Evolutionary conservation across 2,113 vertebrate genomes (phyloP).

Genomic region (Gasterosteus nipponicus): DNA sequence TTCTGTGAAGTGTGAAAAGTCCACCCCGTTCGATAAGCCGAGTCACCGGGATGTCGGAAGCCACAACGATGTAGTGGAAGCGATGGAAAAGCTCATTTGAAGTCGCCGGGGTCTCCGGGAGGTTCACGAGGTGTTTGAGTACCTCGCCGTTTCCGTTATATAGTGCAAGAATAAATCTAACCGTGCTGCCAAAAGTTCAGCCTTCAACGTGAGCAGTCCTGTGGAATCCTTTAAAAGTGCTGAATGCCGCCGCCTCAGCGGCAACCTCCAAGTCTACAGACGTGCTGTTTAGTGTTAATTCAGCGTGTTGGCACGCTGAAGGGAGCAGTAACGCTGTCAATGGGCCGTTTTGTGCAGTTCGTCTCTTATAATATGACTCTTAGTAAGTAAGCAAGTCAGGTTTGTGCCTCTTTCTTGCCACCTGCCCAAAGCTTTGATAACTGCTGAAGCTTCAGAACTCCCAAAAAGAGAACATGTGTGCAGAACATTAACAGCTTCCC

Average conservation of each 20-base stretch:
- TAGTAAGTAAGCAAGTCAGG: neutral
- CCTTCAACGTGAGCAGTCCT: neutral
- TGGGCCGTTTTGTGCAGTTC: neutral
- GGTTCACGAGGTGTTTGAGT: neutral
- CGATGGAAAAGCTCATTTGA: neutral
- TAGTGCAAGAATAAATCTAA: neutral
- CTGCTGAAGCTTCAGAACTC: neutral
- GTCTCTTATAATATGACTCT: neutral
- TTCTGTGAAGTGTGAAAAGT: slow-evolving; percentile 10
- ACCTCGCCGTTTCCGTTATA: neutral
- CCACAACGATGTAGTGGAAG: neutral
- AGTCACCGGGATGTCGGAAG: slow-evolving; percentile 4
- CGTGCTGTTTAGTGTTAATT: neutral
- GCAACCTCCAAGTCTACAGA: neutral
- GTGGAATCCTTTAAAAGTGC: neutral
- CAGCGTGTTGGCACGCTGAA: neutral
- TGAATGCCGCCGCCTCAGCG: neutral
- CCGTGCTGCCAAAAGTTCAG: neutral
- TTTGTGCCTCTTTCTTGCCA: neutral
- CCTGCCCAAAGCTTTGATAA: neutral
- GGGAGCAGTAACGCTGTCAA: neutral
- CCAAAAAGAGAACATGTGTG: neutral
- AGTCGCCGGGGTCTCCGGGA: neutral
- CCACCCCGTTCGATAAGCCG: neutral
- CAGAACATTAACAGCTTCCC: neutral